These are phyloP conservation scores for Lasiurus borealis DNA, from an alignment of 2,113 vertebrate genomes.

Conservation along the genomic window DNA sequence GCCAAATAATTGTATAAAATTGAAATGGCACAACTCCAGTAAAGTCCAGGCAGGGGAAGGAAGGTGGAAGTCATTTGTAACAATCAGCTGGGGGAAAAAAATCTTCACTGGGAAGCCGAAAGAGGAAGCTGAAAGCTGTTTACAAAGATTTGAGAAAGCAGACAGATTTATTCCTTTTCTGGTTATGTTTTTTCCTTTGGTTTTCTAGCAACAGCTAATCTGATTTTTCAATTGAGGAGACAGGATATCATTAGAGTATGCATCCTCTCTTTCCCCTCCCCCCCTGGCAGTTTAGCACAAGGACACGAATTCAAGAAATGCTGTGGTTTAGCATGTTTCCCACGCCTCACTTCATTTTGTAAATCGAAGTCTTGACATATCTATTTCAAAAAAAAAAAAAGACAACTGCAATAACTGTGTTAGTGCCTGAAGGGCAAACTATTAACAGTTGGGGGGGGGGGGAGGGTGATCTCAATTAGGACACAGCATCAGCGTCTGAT, in stretches of 20 bases:
- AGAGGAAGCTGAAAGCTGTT: slow-evolving; percentile 75
- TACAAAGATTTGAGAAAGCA: slow-evolving; percentile 58
- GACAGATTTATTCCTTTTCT: slow-evolving; percentile 56
- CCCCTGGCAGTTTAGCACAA: slow-evolving; percentile 25
- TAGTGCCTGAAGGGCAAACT: background rate
- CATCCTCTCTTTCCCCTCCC: background rate
- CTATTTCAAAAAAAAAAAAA: slow-evolving; percentile 4
- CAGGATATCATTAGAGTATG: background rate
- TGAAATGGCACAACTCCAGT: slow-evolving; percentile 10
- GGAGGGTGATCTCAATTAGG: background rate
- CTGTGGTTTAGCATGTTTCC: background rate
- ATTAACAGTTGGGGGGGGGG: rapidly evolving
- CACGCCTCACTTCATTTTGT: slow-evolving; percentile 27
- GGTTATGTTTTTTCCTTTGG: background rate
- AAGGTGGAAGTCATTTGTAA: slow-evolving; percentile 68
- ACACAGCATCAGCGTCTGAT: background rate
- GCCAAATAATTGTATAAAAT: slow-evolving; percentile 30
- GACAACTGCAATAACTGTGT: background rate
- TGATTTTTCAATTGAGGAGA: slow-evolving; percentile 58
- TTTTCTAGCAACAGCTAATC: slow-evolving; percentile 30
- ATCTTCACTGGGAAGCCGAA: slow-evolving; percentile 62
- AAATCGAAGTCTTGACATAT: background rate
- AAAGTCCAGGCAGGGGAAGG: background rate
- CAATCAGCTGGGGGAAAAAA: slow-evolving; percentile 32
- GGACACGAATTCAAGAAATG: background rate